These are phyloP conservation scores for Dolichomitus sp. DNA, from an alignment of 2,888 invertebrate species.

Conservation along the genomic window DNA sequence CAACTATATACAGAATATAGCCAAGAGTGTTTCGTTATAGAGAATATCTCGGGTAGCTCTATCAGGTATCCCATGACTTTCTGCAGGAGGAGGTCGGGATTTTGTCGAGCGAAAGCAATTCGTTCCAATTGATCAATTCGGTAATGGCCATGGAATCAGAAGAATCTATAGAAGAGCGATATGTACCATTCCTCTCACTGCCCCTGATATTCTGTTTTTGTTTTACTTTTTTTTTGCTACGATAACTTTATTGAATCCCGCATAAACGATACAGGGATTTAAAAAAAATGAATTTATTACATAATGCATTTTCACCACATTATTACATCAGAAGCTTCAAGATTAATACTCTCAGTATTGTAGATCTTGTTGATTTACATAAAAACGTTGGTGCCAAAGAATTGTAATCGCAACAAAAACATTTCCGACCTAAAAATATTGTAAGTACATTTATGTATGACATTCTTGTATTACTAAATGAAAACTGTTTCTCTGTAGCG, in stretches of 20 bases:
- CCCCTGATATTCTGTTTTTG: not conserved
- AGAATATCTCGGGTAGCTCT: conserved; percentile 4
- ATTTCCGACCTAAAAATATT: too few relatives aligned
- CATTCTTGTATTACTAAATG: too few relatives aligned
- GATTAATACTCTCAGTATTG: too few relatives aligned
- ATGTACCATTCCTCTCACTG: not conserved
- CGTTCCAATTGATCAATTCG: conserved; percentile 41
- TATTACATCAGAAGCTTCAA: too few relatives aligned
- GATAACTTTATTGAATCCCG: not conserved
- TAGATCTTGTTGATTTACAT: too few relatives aligned
- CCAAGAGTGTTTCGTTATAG: not conserved
- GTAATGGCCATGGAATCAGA: not conserved
- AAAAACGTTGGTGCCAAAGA: too few relatives aligned
- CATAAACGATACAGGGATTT: not conserved
- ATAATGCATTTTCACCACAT: not conserved
- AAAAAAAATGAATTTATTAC: not conserved
- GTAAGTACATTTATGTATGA: too few relatives aligned
- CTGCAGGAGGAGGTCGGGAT: conserved; percentile 32
- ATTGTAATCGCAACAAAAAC: too few relatives aligned
- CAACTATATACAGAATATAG: not conserved
- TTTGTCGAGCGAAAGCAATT: conserved; percentile 56
- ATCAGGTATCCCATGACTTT: conserved; percentile 10
- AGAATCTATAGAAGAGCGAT: not conserved
- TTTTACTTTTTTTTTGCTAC: not conserved
- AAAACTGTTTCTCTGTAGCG: too few relatives aligned